Evolutionary conservation across 1,140 invertebrate species (phyloP).

Genomic region (Dreissena rostriformis): DNA sequence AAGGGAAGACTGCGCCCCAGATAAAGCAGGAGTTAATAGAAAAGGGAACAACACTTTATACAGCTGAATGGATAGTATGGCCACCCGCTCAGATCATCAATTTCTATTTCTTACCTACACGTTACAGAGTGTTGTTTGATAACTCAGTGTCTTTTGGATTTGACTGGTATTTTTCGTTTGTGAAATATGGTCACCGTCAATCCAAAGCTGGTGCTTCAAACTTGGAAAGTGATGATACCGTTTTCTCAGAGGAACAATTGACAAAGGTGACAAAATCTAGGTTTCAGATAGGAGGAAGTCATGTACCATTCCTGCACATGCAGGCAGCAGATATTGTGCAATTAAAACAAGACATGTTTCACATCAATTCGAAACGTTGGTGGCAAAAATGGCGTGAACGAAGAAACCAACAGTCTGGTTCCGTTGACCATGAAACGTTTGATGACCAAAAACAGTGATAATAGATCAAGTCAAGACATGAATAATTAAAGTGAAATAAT

Average conservation of each 20-base stretch:
- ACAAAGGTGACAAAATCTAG: neutral
- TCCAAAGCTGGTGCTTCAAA: neutral
- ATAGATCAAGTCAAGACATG: too few species aligned
- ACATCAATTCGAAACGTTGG: neutral
- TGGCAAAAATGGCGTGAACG: neutral
- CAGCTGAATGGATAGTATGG: constrained; percentile 91
- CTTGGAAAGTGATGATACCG: neutral
- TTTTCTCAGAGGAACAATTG: neutral
- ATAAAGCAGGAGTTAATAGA: constrained; percentile 86
- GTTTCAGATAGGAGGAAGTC: neutral
- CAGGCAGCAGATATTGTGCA: constrained; percentile 26
- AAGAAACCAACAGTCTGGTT: neutral
- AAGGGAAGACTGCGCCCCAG: constrained; percentile 82
- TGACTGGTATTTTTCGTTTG: constrained; percentile 94
- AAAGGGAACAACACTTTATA: constrained; percentile 90
- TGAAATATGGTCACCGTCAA: constrained; percentile 83
- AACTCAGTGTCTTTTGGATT: constrained; percentile 94
- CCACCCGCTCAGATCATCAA: constrained; percentile 92
- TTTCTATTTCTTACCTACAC: constrained; percentile 93
- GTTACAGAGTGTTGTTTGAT: constrained; percentile 94
- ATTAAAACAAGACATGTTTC: constrained; percentile 5
- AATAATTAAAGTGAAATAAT: too few species aligned
- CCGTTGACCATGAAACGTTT: too few species aligned
- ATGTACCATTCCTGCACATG: constrained; percentile 36
- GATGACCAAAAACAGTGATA: too few species aligned